Conservation (phyloP, 2,113 vertebrate genomes). For the Gulo gulo region DNA sequence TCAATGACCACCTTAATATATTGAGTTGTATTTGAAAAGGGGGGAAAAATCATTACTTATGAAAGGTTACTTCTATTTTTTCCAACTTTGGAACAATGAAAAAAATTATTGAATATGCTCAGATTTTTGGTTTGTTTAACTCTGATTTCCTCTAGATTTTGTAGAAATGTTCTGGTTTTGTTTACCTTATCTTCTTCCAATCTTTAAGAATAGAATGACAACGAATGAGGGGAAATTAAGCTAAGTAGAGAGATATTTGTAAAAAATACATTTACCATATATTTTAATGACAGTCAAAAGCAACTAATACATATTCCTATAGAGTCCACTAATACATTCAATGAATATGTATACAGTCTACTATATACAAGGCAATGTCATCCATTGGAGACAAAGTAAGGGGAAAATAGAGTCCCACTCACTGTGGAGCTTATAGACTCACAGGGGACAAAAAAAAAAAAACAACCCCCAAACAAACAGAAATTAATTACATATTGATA, state of each 20-base stretch:
- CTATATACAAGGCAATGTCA: not conserved
- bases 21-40: not conserved
- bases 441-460: not conserved
- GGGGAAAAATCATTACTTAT: not conserved
- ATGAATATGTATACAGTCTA: not conserved
- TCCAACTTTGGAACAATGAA: not conserved
- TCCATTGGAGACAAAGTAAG: not conserved
- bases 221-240: not conserved
- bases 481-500: not conserved
- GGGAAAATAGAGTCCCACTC: not conserved
- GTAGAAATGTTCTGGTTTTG: not conserved
- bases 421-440: not conserved
- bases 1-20: not conserved
- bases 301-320: not conserved
- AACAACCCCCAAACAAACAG: not conserved
- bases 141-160: not conserved
- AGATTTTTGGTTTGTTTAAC: not conserved
- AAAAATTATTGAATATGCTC: not conserved
- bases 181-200: not conserved
- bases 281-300: not conserved
- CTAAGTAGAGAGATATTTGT: not conserved
- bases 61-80: not conserved
- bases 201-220: not conserved
- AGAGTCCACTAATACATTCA: not conserved
- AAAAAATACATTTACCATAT: not conserved